Evolutionary conservation across 2,888 invertebrate species (phyloP), one percentile per base, ranked within the genome.

Genomic region (Lycia hirtaria): DNA sequence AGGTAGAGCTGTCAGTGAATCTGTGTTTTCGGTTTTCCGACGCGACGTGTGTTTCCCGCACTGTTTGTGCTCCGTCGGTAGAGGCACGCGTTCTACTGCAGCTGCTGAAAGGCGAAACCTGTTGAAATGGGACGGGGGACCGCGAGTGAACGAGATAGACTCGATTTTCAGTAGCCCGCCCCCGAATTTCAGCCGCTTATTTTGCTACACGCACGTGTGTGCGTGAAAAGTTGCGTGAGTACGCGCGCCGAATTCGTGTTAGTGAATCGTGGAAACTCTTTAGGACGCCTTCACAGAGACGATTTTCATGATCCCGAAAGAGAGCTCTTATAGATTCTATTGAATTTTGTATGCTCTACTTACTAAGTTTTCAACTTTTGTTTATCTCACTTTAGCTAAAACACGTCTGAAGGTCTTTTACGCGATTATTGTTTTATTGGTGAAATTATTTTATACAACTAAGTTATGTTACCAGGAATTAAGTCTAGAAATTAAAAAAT

Each of bases 71-170:
- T 83, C 85, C 77, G 86, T 85, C 87, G 90, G 89, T 88, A 89
- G 83, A 81, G 88, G 84, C 87, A 90, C 90, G 88, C 88, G 85
- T 82, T 85, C 83, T 75, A 79, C 85, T 88, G 89, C 87, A 85
- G 85, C 82, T 78, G 80, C 87, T 91, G 89, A 91, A 88, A 92
- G 81, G 86, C 85, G 88, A 90, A 91, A 92, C 92, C 92, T 92
- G 92, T 92, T 92, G 92, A 91, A 91, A 89, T 91, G 82, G 88
- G 85, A 88, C 80, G 71, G 84, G 79, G 78, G 78, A 80, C 82
- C 77, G 81, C 55, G 90, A 61, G 82, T 67, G 83, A 92, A 72
- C 49, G 83, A 76, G 89, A 90, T 66, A 68, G 60, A 52, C 44
- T 6, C 41, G 57, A 30, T 51, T 78, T 71, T 71, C 74, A 60